Evolutionary conservation across 2,888 invertebrate species (phyloP), one percentile per base, ranked within the genome.

Genomic region (Dorcus hopei): DNA sequence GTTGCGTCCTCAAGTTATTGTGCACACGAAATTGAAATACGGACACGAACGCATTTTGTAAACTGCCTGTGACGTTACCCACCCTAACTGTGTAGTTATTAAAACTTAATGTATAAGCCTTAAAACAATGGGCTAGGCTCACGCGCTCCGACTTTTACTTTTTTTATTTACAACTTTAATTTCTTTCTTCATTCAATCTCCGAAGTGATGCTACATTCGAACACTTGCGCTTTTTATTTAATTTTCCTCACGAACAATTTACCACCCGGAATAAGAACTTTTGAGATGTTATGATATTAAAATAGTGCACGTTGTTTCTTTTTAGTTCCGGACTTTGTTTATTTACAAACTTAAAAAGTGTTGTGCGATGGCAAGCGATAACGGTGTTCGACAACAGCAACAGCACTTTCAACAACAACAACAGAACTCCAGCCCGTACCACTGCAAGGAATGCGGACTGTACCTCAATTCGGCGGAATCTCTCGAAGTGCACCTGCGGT

Each of bases 401-500:
- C 62, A 65, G 42, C 81, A 71, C 77, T 45, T 39, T 11, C 83
- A 73, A 77, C 83, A 79, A 76, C 84, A 80, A 77, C 83, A 79
- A 77, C 83, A 78, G 59, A 73, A 73, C 66, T 78, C 75, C 65
- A 82, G 82, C 73, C 84, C 85, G 70, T 85, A 85, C 76, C 86
- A 85, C 74, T 91, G 90, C 80, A 87, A 87, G 78, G 86, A 89
- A 77, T 91, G 91, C 80, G 87, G 87, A 71, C 80, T 90, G 66
- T 85, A 83, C 72, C 85, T 91, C 74, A 89, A 91, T 75, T 88
- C 89, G 68, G 84, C 85, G 59, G 88, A 88, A 71, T 90, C 90
- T 60, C 82, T 91, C 66, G 88, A 90, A 71, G 90, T 91, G 64
- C 91, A 91, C 79, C 80, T 90, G 70, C 87, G 88, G 73, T 91